Evolutionary conservation across 2,888 invertebrate genomes (phyloP), one percentile per base, ranked within the genome.

Genomic region (Xanthostigma xanthostigma): DNA sequence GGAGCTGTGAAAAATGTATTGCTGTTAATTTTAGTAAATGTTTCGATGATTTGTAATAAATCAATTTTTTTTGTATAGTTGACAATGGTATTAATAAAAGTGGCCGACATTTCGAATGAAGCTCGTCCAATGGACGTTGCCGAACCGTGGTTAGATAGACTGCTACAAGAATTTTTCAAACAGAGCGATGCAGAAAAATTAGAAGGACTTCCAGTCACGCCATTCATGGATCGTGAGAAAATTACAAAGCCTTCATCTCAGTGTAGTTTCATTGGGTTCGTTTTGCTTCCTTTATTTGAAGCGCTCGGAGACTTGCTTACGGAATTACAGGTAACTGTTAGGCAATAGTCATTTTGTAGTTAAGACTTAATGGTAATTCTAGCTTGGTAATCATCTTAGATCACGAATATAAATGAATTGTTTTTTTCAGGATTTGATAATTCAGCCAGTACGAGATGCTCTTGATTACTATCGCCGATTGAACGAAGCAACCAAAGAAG

Each of bases 181-280:
- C 84, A 84, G 65, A 83, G 84, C 63, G 87, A 87, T 56, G 79
- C 83, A 5, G 87, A 88, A 64, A 86, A 86, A 61, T 71, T 82
- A 34, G 85, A 86, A 64, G 87, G 87, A 9, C 70, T 88, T 53
- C 87, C 87, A 5, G 85, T 88, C 34, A 86, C 87, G 33, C 86
- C 88, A 0, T 87, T 88, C 63, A 88, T 88, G 87, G 88, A 88
- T 65, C 75, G 86, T 36, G 86, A 87, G 55, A 87, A 86, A 67
- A 84, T 87, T 48, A 85, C 85, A 51, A 87, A 85, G 63, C 83
- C 85, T 4, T 84, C 85, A 13, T 86, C 87, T 2, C 87, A 88
- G 64, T 84, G 84, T 61, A 84, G 84, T 47, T 88, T 88, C 67
- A 88, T 88, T 62, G 85, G 86, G 42, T 74, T 84, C 59, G 86